Percentiles rank a stretch among this genome's conserved stretches.
Evolutionary conservation across 2,797 vertebrate genomes (phyloP).

Genomic region (Rousettus madagascariensis): DNA sequence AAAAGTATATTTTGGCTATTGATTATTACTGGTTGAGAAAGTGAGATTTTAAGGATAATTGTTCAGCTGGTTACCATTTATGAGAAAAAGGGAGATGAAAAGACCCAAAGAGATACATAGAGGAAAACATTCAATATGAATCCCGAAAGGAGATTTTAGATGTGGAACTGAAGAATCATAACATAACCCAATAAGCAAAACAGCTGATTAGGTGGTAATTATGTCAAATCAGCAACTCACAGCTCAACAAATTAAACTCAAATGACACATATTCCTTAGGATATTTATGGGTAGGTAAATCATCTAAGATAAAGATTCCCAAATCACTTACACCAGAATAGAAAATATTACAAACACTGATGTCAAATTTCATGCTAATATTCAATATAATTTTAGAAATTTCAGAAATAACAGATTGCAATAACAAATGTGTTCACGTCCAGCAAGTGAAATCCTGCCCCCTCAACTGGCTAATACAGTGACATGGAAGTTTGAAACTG

Average conservation of each 20-base stretch:
- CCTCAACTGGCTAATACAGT: not conserved
- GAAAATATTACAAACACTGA: not conserved
- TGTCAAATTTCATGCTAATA: constrained; percentile 22
- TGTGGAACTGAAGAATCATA: not conserved
- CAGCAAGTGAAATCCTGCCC: constrained; percentile 36
- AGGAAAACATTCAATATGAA: not conserved
- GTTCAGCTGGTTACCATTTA: not conserved
- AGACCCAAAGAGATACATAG: not conserved
- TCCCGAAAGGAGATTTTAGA: constrained; percentile 24
- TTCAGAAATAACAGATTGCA: constrained; percentile 60
- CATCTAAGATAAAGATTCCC: constrained; percentile 38
- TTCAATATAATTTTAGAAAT: constrained; percentile 63
- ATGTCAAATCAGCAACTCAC: constrained; percentile 23
- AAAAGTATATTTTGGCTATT: not conserved
- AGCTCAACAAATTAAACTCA: constrained; percentile 39
- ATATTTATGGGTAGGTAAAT: not conserved
- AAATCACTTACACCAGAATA: not conserved
- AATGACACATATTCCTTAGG: constrained; percentile 54
- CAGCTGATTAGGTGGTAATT: constrained; percentile 51
- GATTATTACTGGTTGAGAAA: not conserved
- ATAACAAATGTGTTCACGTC: constrained; percentile 50
- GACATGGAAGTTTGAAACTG: constrained; percentile 19
- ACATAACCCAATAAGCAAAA: constrained; percentile 17
- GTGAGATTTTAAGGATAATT: not conserved
- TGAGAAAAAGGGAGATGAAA: not conserved